Conservation (phyloP, 2,797 vertebrate genomes). For the Poeciliopsis infans region DNA sequence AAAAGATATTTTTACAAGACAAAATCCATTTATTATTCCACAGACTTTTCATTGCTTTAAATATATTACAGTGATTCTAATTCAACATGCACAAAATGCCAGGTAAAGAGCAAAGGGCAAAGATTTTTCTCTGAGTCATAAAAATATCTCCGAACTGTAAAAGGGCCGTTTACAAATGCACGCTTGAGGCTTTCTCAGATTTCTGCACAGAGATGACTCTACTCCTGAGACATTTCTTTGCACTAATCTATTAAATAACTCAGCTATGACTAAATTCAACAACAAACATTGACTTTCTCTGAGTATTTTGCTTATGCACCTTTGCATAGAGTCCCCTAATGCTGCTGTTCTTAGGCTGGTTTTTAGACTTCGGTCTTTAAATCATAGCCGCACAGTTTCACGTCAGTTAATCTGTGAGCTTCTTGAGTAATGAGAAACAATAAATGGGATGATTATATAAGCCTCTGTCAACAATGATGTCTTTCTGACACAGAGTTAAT, state of each 20-base stretch:
- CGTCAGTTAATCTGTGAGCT: slow-evolving; percentile 37
- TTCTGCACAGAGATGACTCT: slow-evolving; percentile 2
- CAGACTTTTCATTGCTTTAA: slow-evolving; percentile 39
- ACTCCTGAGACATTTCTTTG: slow-evolving; percentile 3
- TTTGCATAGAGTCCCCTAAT: slow-evolving; percentile 64
- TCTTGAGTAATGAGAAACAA: slow-evolving; percentile 27
- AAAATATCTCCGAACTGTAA: slow-evolving; percentile 42
- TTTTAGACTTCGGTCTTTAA: slow-evolving; percentile 5
- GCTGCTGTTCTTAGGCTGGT: slow-evolving; percentile 24
- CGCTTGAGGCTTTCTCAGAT: neutral
- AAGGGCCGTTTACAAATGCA: slow-evolving; percentile 47
- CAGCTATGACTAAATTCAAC: slow-evolving; percentile 32
- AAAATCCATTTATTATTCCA: slow-evolving; percentile 44
- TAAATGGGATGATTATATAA: slow-evolving; percentile 18
- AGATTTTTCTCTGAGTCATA: slow-evolving; percentile 32
- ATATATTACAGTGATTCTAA: slow-evolving; percentile 54
- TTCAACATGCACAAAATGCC: slow-evolving; percentile 57
- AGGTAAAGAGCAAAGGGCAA: slow-evolving; percentile 34
- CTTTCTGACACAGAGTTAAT: slow-evolving; percentile 13
- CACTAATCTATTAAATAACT: slow-evolving; percentile 42
- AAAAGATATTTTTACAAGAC: slow-evolving; percentile 52
- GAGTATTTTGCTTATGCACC: slow-evolving; percentile 24
- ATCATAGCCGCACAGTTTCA: slow-evolving; percentile 24
- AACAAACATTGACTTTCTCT: slow-evolving; percentile 11
- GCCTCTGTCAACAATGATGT: slow-evolving; percentile 20